A percentile compares a stretch with the other conserved stretches of the same genome.
phyloP scores from a whole-genome alignment of 2,888 invertebrate species.

The Diarsia brunnea region DNA sequence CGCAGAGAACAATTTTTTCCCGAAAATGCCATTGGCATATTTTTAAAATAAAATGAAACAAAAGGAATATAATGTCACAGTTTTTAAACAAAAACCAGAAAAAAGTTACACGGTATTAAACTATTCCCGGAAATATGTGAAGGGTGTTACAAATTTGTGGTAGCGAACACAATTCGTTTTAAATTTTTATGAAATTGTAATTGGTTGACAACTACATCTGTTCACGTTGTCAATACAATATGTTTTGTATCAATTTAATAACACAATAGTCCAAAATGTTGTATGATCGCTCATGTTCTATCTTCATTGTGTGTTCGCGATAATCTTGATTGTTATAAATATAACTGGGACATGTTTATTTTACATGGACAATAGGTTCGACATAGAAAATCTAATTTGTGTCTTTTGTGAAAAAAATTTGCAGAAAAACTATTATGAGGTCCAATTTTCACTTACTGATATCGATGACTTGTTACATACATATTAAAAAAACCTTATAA shows the following conservation, averaged over 20 bases:
- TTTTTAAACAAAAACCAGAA: not conserved
- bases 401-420: too few species aligned
- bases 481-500: too few species aligned
- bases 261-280: not conserved
- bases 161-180: not conserved
- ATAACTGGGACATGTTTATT: not conserved
- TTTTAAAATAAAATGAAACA: constrained; percentile 22
- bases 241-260: constrained; percentile 14
- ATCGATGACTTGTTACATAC: too few species aligned
- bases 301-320: not conserved
- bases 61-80: not conserved
- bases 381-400: not conserved
- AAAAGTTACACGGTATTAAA: not conserved
- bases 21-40: not conserved
- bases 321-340: not conserved
- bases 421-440: too few species aligned
- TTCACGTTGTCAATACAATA: not conserved
- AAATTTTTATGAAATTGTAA: not conserved
- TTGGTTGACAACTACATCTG: not conserved
- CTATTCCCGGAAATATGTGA: not conserved
- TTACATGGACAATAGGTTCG: not conserved
- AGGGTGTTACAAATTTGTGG: not conserved
- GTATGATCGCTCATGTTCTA: too few species aligned
- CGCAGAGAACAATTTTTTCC: not conserved
- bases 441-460: too few species aligned